Evolutionary conservation across 2,113 vertebrate species (phyloP).

Genomic region (Ranitomeya variabilis): DNA sequence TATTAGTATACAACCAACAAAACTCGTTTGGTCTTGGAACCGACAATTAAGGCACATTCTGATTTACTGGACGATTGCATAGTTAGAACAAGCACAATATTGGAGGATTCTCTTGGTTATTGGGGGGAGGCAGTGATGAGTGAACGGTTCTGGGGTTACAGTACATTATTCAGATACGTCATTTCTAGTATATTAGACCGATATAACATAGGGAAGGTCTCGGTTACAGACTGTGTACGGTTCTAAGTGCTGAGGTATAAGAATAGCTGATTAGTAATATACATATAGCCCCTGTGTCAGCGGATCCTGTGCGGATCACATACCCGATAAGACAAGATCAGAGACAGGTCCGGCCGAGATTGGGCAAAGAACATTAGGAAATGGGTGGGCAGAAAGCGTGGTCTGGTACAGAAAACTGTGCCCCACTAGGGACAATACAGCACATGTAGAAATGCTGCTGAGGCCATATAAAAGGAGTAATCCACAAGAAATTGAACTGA

Average conservation of each 20-base stretch:
- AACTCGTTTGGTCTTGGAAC: constrained; percentile 57
- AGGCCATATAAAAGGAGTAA: too few species aligned
- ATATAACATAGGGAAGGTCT: not conserved
- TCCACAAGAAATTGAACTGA: too few species aligned
- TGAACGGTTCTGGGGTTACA: not conserved
- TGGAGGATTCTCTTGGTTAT: not conserved
- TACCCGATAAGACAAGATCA: not conserved
- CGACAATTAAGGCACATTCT: constrained; percentile 60
- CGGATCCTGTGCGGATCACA: not conserved
- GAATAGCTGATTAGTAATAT: not conserved
- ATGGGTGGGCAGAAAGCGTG: constrained; percentile 23
- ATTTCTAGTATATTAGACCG: not conserved
- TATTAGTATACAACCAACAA: constrained; percentile 57
- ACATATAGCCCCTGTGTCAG: not conserved
- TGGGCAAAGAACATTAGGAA: constrained; percentile 11
- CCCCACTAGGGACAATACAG: not conserved
- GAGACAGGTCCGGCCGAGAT: not conserved
- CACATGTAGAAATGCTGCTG: too few species aligned
- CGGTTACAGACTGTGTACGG: not conserved
- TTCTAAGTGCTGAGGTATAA: not conserved
- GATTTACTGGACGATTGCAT: constrained; percentile 60
- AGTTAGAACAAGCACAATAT: constrained; percentile 37
- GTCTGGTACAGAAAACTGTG: not conserved
- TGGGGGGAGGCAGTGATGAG: not conserved
- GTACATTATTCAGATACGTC: too few species aligned